A percentile compares a stretch with the other conserved stretches of the same genome.
Conservation (phyloP, 2,888 invertebrate species). For the Gasteruption jaculator region DNA sequence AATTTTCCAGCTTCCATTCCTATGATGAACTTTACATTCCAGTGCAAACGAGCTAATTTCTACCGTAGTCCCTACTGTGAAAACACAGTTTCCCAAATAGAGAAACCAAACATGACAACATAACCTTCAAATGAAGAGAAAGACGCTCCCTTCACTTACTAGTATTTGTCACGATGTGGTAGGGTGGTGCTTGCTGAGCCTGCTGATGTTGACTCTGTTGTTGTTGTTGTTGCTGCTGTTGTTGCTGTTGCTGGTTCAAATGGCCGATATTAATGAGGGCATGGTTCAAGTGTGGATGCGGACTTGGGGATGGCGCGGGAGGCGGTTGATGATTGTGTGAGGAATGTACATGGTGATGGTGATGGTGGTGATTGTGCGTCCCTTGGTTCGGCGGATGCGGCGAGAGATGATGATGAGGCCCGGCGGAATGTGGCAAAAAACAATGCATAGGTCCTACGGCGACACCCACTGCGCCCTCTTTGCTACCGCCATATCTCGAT, state of each 20-base stretch:
- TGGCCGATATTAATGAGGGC: constrained; percentile 41
- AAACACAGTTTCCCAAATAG: too few relatives aligned
- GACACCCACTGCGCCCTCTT: constrained; percentile 45
- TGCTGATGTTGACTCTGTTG: constrained; percentile 34
- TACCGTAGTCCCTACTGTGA: too few relatives aligned
- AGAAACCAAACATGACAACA: too few relatives aligned
- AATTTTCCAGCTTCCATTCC: too few relatives aligned
- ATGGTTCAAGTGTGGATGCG: constrained; percentile 41
- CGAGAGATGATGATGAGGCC: constrained; percentile 41
- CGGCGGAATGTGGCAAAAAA: constrained; percentile 36
- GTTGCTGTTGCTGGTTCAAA: constrained; percentile 38
- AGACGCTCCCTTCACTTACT: constrained; percentile 37
- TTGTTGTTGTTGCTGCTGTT: constrained; percentile 35
- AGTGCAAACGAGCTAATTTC: too few relatives aligned
- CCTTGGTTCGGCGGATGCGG: constrained; percentile 41
- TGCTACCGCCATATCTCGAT: constrained; percentile 44
- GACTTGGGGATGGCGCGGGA: constrained; percentile 37
- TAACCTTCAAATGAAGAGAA: too few relatives aligned
- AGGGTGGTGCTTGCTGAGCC: constrained; percentile 41
- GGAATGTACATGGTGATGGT: too few relatives aligned
- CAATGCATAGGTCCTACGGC: constrained; percentile 43
- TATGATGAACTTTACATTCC: too few relatives aligned
- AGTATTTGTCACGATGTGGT: constrained; percentile 39
- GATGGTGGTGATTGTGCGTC: constrained; percentile 42
- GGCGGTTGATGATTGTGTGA: constrained; percentile 42